Evolutionary conservation across 2,888 invertebrate species (phyloP), one percentile per base, ranked within the genome.

Genomic region (Agriopis aurantiaria): DNA sequence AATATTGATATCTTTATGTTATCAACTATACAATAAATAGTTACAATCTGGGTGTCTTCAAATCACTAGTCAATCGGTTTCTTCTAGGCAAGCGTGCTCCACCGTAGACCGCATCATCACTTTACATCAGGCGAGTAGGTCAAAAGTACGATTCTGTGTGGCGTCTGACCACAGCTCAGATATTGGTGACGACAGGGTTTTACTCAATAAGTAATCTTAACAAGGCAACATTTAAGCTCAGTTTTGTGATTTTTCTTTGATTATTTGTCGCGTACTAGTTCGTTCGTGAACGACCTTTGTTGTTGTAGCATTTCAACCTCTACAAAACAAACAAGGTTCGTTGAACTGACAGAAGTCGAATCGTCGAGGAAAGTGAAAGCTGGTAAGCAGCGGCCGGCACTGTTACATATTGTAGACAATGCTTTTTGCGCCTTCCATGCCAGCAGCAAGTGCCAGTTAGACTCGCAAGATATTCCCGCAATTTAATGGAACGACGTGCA

Each of bases 311-410:
- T 48, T 46, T 40, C 45, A n/a, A 33, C 40, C 2, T 53, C 56
- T 33, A 57, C 71, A 60, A 59, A 65, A 65, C 69, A 63, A 69
- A 52, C 62, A 56, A 67, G 64, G 77, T 69, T 74, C 74, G 64
- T 52, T 68, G 73, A 74, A 69, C 75, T 65, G 62, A 68, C 58
- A 53, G 59, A 43, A 69, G 65, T 52, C 49, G n/a, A 53, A 64
- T 65, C 59, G 68, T 69, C 65, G 72, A 75, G 71, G 79, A 80
- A 75, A 83, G 84, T 83, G 83, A 83, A 83, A 83, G 83, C 74
- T 73, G 69, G 74, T 66, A 69, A 52, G 66, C 70, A 59, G 64
- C 69, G 67, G 69, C 61, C 69, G 53, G 67, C 58, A 52, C 69
- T 69, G 65, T 73, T 73, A 75, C 71, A 69, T 71, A 66, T 58